phyloP scores from a whole-genome alignment of 2,113 vertebrate species.

The Brevimyrus niger region DNA sequence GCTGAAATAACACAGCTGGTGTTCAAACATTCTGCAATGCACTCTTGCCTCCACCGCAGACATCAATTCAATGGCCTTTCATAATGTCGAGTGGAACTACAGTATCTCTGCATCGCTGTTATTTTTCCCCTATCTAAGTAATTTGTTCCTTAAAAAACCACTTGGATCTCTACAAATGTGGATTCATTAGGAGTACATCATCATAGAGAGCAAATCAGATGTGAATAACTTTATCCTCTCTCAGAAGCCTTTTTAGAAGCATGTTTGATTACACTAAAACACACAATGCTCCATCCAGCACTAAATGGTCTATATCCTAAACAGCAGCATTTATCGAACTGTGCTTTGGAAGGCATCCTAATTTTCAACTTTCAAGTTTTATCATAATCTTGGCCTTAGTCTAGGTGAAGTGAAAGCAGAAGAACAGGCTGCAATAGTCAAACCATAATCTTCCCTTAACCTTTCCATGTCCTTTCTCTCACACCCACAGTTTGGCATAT shows the following conservation, averaged over 20 bases:
- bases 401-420: neutral
- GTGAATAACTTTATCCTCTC: neutral
- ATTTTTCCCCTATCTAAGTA: neutral
- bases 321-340: neutral
- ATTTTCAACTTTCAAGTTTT: neutral
- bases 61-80: slow-evolving; percentile 19
- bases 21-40: slow-evolving; percentile 27
- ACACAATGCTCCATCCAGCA: neutral
- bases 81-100: neutral
- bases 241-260: neutral
- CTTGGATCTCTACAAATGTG: neutral
- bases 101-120: slow-evolving; percentile 21
- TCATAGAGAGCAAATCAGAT: slow-evolving; percentile 6
- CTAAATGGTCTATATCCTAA: neutral
- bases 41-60: slow-evolving; percentile 25
- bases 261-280: neutral
- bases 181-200: neutral
- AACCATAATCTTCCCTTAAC: slow-evolving; percentile 24
- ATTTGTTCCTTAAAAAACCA: neutral
- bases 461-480: slow-evolving; percentile 30
- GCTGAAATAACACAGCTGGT: slow-evolving; percentile 53
- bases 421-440: neutral
- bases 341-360: neutral
- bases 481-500: slow-evolving; percentile 34
- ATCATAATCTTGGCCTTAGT: neutral